phyloP scores from a whole-genome alignment of 2,888 invertebrate species.

The Lagria hirta region DNA sequence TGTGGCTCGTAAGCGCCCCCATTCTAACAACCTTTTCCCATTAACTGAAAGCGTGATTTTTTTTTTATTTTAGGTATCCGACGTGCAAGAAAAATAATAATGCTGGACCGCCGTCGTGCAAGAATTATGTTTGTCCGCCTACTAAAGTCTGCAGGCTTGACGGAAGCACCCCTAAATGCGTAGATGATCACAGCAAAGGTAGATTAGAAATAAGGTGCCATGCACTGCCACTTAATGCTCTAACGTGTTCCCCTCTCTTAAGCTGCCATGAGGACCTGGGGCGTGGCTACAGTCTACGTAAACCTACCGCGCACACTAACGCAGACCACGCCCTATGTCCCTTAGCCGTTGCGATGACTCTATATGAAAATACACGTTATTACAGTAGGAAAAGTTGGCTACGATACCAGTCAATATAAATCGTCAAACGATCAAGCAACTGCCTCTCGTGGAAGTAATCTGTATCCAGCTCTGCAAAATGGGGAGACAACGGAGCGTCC shows the following conservation, averaged over 20 bases:
- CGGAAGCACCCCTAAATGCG: conserved; percentile 50
- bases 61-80: conserved; percentile 46
- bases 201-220: conserved; percentile 6
- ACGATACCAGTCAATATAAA: conserved; percentile 34
- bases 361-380: too few relatives aligned
- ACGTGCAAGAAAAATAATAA: conserved; percentile 47
- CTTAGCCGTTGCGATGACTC: too few relatives aligned
- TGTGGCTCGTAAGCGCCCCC: conserved; percentile 51
- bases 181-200: conserved; percentile 43
- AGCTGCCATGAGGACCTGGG: too few relatives aligned
- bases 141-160: conserved; percentile 51
- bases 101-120: conserved; percentile 41
- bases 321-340: too few relatives aligned
- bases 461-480: conserved; percentile 43
- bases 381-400: conserved; percentile 39
- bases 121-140: conserved; percentile 51
- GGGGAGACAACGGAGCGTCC: conserved; percentile 48
- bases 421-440: conserved; percentile 23
- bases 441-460: conserved; percentile 29
- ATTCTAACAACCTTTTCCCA: conserved; percentile 4
- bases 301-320: too few relatives aligned
- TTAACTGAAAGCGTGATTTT: conserved; percentile 8
- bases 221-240: too few relatives aligned
- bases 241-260: too few relatives aligned
- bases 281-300: too few relatives aligned